phyloP scores from a whole-genome alignment of 2,113 vertebrate genomes.

The Pseudopipra pipra region DNA sequence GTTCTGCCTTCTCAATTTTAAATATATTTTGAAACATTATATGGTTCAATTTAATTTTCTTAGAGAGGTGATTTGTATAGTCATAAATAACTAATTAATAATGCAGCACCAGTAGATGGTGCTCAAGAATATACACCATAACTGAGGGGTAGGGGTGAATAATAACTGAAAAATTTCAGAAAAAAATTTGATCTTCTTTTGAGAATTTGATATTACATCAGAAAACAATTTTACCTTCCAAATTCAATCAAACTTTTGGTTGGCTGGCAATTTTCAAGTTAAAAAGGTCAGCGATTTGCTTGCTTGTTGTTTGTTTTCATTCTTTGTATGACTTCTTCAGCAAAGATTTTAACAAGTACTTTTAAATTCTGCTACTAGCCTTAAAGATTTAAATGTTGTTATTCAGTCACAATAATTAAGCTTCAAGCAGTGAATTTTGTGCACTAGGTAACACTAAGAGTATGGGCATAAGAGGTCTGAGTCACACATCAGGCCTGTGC shows the following conservation, averaged over 20 bases:
- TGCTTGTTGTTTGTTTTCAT: background rate
- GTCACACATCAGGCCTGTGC: background rate
- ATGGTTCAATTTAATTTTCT: background rate
- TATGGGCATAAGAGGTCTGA: background rate
- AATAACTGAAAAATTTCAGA: background rate
- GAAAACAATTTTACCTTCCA: background rate
- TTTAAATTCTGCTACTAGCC: background rate
- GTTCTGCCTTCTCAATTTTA: background rate
- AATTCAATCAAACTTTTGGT: background rate
- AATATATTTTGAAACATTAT: background rate
- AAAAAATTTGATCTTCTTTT: background rate
- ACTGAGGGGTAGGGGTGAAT: background rate
- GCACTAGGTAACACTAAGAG: background rate
- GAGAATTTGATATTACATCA: background rate
- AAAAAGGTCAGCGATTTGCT: background rate
- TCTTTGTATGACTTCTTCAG: background rate
- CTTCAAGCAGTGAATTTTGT: background rate
- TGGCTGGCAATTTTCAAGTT: background rate
- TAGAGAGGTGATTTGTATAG: background rate
- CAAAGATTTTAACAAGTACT: background rate
- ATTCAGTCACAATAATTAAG: background rate
- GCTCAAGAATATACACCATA: slow-evolving; percentile 35
- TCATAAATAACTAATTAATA: slow-evolving; percentile 40
- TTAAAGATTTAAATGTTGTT: background rate
- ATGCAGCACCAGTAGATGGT: slow-evolving; percentile 56